Conservation (phyloP, 2,888 invertebrate genomes). For the Leucophenga montana region DNA sequence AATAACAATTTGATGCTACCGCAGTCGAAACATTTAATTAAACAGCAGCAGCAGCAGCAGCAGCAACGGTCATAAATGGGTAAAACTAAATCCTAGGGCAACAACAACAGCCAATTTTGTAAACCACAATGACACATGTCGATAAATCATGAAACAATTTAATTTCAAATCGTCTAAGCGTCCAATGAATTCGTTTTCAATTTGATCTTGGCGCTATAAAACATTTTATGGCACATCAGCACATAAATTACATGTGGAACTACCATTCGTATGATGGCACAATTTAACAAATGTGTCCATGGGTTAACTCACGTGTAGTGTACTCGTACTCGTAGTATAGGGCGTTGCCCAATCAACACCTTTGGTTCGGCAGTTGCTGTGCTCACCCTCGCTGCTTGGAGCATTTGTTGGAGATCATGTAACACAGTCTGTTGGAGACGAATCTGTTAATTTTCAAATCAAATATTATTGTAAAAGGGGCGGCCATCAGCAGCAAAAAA, state of each 20-base stretch:
- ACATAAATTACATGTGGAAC: conserved; percentile 16
- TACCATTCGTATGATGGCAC: neutral
- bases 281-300: neutral
- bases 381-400: neutral
- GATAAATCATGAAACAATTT: conserved; percentile 63
- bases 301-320: no score
- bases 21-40: neutral
- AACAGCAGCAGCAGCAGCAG: neutral
- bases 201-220: conserved; percentile 49
- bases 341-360: conserved; percentile 28
- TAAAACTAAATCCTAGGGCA: conserved; percentile 3
- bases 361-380: neutral
- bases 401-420: neutral
- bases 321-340: neutral
- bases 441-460: neutral
- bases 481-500: neutral
- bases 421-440: neutral
- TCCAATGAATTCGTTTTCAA: neutral
- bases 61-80: neutral
- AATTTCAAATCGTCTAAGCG: conserved; percentile 48
- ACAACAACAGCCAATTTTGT: neutral
- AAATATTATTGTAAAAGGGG: neutral
- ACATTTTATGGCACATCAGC: conserved; percentile 66
- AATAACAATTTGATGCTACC: neutral
- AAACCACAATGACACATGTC: conserved; percentile 37